Evolutionary conservation across 2,888 invertebrate species (phyloP).

Genomic region (Leptinotarsa haldemani): DNA sequence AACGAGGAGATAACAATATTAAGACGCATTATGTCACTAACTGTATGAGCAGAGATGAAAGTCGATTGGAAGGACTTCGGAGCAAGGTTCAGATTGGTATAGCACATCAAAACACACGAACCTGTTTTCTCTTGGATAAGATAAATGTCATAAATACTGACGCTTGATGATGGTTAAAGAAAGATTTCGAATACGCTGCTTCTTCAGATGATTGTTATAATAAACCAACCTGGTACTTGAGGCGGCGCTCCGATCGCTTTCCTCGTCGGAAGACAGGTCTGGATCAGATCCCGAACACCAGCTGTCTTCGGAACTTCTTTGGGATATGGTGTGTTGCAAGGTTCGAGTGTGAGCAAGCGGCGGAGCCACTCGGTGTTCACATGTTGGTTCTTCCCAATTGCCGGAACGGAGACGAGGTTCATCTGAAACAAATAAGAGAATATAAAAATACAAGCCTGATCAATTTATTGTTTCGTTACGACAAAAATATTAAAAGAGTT

Average conservation of each 20-base stretch:
- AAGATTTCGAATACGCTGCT: no score
- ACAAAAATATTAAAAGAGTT: no score
- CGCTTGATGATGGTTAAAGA: no score
- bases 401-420: slow-evolving; percentile 83
- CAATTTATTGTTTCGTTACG: no score
- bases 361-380: slow-evolving; percentile 67
- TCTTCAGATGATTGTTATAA: not conserved
- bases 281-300: slow-evolving; percentile 76
- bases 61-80: no score
- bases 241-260: slow-evolving; percentile 69
- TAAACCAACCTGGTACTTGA: slow-evolving; percentile 67
- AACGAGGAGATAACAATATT: no score
- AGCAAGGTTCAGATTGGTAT: no score
- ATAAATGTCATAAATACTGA: no score
- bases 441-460: not conserved
- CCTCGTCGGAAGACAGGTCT: slow-evolving; percentile 74
- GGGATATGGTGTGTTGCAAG: slow-evolving; percentile 61
- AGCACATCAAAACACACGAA: no score
- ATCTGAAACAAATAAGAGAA: slow-evolving; percentile 70
- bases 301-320: slow-evolving; percentile 72
- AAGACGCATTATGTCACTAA: no score
- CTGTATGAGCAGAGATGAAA: no score
- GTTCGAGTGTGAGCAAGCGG: slow-evolving; percentile 69
- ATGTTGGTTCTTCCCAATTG: slow-evolving; percentile 80
- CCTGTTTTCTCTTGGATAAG: no score